Percentiles rank a stretch among this genome's conserved stretches.
Conservation (phyloP, 2,888 invertebrate genomes). For the Trissolcus brochymenae region DNA sequence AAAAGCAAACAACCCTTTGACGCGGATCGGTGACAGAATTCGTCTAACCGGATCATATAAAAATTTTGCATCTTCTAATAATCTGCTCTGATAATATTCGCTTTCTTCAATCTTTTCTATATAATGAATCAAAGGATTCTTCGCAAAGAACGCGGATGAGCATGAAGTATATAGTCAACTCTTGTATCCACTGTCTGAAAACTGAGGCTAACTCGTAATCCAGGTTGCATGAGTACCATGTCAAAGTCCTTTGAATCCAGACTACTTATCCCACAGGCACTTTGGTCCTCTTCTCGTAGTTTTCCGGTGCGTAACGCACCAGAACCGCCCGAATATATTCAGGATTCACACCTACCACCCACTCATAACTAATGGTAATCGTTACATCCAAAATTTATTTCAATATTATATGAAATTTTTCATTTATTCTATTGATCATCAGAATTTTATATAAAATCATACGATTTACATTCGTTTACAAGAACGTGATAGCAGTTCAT, state of each 20-base stretch:
- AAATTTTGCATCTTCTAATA: slow-evolving; percentile 44
- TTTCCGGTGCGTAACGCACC: slow-evolving; percentile 31
- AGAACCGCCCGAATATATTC: slow-evolving; percentile 22
- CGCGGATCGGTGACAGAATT: slow-evolving; percentile 17
- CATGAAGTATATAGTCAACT: slow-evolving; percentile 45
- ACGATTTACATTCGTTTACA: no score
- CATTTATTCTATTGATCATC: no score
- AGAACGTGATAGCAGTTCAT: no score
- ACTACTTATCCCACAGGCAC: slow-evolving; percentile 43
- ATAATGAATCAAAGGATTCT: slow-evolving; percentile 52
- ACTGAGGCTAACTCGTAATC: slow-evolving; percentile 50
- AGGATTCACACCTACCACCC: slow-evolving; percentile 5
- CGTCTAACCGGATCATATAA: slow-evolving; percentile 15
- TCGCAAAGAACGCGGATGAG: slow-evolving; percentile 49
- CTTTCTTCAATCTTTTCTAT: slow-evolving; percentile 48
- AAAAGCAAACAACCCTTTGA: slow-evolving; percentile 25
- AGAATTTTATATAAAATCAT: no score
- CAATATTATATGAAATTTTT: background rate
- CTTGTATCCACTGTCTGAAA: slow-evolving; percentile 43
- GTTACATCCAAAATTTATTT: background rate
- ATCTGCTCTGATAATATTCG: slow-evolving; percentile 47
- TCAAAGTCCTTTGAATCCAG: slow-evolving; percentile 42
- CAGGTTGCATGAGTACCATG: slow-evolving; percentile 24
- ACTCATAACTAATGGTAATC: background rate
- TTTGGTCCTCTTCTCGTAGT: no score